These are phyloP conservation scores for Onychostruthus taczanowskii DNA, from an alignment of 2,113 vertebrate genomes.

Conservation along the genomic window DNA sequence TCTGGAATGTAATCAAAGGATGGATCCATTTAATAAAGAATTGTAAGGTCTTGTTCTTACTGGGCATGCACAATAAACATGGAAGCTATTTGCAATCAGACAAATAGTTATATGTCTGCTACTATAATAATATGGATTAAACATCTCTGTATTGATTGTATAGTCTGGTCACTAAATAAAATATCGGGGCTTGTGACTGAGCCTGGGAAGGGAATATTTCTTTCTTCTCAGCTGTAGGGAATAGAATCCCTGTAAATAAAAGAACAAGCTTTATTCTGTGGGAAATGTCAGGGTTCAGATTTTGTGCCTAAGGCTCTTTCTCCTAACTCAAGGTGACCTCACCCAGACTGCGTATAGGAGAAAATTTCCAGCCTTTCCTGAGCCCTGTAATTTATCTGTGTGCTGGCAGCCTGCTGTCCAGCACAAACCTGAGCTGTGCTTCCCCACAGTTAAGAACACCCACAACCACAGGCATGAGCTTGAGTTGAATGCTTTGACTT, in stretches of 20 bases:
- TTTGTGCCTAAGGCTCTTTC: not conserved
- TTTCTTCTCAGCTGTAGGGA: not conserved
- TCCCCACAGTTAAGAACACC: not conserved
- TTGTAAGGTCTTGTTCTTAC: not conserved
- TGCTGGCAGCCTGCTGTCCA: not conserved
- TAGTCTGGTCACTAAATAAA: not conserved
- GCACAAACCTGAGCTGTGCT: not conserved
- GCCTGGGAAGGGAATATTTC: not conserved
- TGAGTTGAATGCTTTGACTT: not conserved
- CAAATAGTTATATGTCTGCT: not conserved
- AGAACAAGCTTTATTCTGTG: not conserved
- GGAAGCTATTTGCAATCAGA: not conserved
- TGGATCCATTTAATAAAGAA: not conserved
- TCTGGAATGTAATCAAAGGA: not conserved
- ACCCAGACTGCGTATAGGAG: not conserved
- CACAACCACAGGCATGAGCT: not conserved
- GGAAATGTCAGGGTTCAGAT: not conserved
- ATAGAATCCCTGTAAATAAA: not conserved
- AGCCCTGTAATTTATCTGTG: not conserved
- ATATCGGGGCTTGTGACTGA: rapidly evolving
- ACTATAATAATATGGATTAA: not conserved
- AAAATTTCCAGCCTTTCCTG: not conserved
- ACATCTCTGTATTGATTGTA: not conserved
- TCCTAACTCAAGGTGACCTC: not conserved
- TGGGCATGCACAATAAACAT: not conserved